These are phyloP conservation scores for Excalfactoria chinensis DNA, from an alignment of 2,113 vertebrate genomes.

Conservation along the genomic window DNA sequence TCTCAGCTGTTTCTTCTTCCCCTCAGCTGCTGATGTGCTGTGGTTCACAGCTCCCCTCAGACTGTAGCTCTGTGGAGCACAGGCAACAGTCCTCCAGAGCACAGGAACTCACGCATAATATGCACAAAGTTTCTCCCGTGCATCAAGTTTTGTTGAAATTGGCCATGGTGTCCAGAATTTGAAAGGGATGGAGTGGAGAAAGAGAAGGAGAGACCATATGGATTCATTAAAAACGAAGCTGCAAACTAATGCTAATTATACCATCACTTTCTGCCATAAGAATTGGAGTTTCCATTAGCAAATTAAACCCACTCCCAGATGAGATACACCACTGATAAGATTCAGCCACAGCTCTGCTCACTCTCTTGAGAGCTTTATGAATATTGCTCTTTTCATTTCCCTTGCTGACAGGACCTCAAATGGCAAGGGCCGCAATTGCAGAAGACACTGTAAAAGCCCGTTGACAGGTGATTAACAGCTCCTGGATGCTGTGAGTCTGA, in stretches of 20 bases:
- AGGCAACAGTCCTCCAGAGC: not conserved
- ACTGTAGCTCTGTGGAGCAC: not conserved
- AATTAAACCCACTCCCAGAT: slow-evolving; percentile 2
- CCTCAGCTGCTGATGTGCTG: not conserved
- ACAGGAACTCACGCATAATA: not conserved
- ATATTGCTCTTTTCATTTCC: slow-evolving; percentile 50
- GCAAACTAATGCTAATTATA: slow-evolving; percentile 15
- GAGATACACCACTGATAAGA: not conserved
- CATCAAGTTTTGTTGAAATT: not conserved
- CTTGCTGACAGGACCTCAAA: slow-evolving; percentile 40
- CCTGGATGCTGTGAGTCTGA: slow-evolving; percentile 63
- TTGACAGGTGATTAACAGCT: slow-evolving; percentile 75
- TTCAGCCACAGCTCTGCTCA: not conserved
- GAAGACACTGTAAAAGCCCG: slow-evolving; percentile 33
- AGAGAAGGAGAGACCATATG: not conserved
- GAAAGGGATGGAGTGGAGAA: not conserved
- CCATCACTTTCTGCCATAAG: not conserved
- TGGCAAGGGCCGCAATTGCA: slow-evolving; percentile 34
- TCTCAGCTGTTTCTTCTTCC: no score
- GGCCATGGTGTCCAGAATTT: not conserved
- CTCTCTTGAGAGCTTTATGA: not conserved
- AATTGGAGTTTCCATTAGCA: not conserved
- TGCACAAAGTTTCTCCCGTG: not conserved
- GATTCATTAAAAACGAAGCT: not conserved
- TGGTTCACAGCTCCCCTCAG: not conserved